Conservation (phyloP, 64 coral and sea anemone genomes). For the Platygyra sinensis region DNA sequence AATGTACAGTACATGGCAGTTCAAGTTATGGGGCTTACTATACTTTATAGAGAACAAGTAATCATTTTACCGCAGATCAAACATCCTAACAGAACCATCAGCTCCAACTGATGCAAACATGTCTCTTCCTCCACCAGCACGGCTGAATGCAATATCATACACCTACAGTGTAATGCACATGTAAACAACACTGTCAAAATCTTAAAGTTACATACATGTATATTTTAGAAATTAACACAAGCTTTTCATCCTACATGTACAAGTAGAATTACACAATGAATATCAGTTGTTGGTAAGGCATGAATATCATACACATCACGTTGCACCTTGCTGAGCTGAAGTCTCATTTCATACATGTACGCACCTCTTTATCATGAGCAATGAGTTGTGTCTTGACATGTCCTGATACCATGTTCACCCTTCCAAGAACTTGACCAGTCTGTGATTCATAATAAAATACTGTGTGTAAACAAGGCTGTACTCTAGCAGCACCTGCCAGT, state of each 20-base stretch:
- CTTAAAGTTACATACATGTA: no score
- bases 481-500: no score
- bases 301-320: neutral
- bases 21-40: no score
- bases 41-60: neutral
- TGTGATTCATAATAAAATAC: constrained; percentile 7
- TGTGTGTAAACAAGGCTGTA: neutral
- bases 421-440: constrained; percentile 95
- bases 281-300: neutral
- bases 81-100: constrained; percentile 99
- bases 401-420: constrained; percentile 97
- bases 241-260: neutral
- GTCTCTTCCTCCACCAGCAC: constrained; percentile 94
- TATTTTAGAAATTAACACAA: neutral
- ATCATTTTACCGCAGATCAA: constrained; percentile 84
- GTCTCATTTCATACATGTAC: no score
- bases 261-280: no score
- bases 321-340: no score
- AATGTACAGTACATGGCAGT: no score
- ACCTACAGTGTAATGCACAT: constrained; percentile 56
- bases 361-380: constrained; percentile 98
- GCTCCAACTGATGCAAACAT: constrained; percentile 99
- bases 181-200: neutral
- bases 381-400: constrained; percentile 98
- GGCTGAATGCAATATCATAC: constrained; percentile 99